Percentiles rank a stretch among this genome's conserved stretches.
phyloP scores from a whole-genome alignment of 2,797 vertebrate genomes.

The Pterois miles region DNA sequence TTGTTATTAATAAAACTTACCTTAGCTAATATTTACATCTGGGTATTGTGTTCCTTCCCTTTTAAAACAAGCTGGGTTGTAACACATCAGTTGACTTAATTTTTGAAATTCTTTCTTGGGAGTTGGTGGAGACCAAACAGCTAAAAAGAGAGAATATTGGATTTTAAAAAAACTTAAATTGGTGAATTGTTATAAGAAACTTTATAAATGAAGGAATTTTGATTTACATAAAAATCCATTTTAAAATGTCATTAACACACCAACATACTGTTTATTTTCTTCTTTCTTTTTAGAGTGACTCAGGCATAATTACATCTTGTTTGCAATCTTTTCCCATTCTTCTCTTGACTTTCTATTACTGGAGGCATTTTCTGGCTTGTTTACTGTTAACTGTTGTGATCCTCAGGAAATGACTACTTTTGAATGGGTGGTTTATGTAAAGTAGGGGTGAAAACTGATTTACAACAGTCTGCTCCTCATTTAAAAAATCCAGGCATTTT shows the following conservation, averaged over 20 bases:
- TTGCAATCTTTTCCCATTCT: slow-evolving; percentile 2
- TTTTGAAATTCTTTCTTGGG: background rate
- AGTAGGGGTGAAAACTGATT: background rate
- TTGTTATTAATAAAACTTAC: no score
- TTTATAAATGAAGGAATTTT: background rate
- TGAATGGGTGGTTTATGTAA: background rate
- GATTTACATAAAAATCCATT: background rate
- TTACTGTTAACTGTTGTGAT: slow-evolving; percentile 23
- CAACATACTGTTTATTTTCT: background rate
- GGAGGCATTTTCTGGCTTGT: slow-evolving; percentile 11
- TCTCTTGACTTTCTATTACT: background rate
- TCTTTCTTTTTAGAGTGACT: background rate
- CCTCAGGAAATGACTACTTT: slow-evolving; percentile 10
- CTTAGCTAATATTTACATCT: no score
- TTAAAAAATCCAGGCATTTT: background rate
- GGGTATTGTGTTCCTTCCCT: no score
- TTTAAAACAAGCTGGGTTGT: no score
- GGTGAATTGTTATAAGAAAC: background rate
- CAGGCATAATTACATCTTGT: background rate
- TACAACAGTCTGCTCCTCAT: background rate
- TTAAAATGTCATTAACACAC: background rate
- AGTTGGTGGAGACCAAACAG: background rate
- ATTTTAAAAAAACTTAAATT: background rate
- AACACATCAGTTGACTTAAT: no score
- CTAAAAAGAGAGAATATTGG: background rate